These are phyloP conservation scores for Scophthalmus maximus DNA, from an alignment of 2,113 vertebrate genomes.

Conservation along the genomic window DNA sequence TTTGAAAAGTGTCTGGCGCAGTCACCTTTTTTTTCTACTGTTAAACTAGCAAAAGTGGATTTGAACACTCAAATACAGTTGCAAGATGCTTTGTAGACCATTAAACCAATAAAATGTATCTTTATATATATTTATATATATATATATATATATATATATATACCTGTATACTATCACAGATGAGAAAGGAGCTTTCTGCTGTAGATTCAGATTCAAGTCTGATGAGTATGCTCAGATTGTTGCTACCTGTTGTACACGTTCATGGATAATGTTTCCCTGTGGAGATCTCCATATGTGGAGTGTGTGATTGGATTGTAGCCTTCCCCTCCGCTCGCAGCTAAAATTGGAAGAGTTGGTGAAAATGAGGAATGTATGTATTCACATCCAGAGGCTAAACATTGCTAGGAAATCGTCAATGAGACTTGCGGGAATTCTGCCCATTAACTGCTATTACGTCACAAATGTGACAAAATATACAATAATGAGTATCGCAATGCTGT, in stretches of 20 bases:
- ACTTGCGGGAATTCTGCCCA: constrained; percentile 11
- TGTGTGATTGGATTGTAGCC: constrained; percentile 21
- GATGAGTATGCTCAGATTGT: not conserved
- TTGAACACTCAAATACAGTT: too few relatives aligned
- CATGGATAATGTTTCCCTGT: constrained; percentile 11
- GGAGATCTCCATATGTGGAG: constrained; percentile 1
- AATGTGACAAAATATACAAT: constrained; percentile 11
- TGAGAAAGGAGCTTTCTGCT: too few relatives aligned
- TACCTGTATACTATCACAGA: not conserved
- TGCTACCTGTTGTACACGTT: not conserved
- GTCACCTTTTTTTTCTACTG: too few relatives aligned
- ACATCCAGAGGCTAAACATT: constrained; percentile 3
- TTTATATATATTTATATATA: too few relatives aligned
- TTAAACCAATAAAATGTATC: too few relatives aligned
- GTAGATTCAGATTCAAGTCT: too few relatives aligned
- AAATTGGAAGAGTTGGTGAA: not conserved
- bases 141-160: too few relatives aligned
- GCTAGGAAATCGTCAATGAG: not conserved
- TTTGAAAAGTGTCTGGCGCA: too few relatives aligned
- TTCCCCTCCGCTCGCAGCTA: not conserved
- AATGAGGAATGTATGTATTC: constrained; percentile 10
- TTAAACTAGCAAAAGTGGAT: too few relatives aligned
- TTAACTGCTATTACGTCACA: constrained; percentile 6
- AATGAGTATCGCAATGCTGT: not conserved
- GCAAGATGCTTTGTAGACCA: too few relatives aligned